These are phyloP conservation scores for Tympanoctomys barrerae DNA, from an alignment of 2,797 vertebrate species.

Conservation along the genomic window DNA sequence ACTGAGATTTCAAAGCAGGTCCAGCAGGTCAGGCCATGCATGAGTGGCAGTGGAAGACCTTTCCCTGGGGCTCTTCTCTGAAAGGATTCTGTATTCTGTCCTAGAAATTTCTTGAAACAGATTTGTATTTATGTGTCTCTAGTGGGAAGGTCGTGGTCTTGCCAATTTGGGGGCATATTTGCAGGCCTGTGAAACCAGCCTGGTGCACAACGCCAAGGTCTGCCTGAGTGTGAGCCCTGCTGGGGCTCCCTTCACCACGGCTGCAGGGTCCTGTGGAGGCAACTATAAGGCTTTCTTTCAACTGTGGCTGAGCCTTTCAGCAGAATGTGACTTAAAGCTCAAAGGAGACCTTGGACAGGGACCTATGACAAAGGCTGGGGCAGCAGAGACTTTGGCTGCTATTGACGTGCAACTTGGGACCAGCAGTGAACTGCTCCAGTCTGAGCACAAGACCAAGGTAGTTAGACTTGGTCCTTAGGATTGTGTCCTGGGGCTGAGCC, in stretches of 20 bases:
- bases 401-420: neutral
- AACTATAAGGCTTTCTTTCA: neutral
- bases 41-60: neutral
- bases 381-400: neutral
- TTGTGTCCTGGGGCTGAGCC: neutral
- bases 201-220: neutral
- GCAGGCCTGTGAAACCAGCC: neutral
- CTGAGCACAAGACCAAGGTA: neutral
- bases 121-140: neutral
- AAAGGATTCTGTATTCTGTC: neutral
- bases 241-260: neutral
- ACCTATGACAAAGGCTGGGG: neutral
- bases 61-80: neutral
- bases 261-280: neutral
- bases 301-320: neutral
- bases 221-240: neutral
- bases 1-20: neutral
- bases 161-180: neutral
- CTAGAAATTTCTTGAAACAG: neutral
- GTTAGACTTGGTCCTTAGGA: neutral
- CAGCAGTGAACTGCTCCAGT: neutral
- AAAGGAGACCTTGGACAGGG: neutral
- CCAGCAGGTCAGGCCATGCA: neutral
- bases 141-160: neutral
- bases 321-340: neutral